Evolutionary conservation across 2,888 invertebrate genomes (phyloP), one percentile per base, ranked within the genome.

Genomic region (Protonemura montana): DNA sequence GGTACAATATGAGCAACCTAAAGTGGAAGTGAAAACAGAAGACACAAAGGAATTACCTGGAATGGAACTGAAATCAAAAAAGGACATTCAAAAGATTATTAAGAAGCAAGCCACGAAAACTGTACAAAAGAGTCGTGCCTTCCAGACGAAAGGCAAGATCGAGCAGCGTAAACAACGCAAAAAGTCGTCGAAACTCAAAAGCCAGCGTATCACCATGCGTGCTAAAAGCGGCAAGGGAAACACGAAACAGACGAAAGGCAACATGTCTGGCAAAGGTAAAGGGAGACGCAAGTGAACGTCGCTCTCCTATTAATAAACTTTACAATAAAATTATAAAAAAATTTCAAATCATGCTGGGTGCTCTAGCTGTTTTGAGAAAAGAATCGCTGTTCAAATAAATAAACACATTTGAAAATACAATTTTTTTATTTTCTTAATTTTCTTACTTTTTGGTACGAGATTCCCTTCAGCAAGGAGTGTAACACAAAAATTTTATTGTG

Each of bases 61-160:
- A 86, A 94, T 92, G 93, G 92, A 92, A 89, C 89, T 92, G 25
- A 90, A 91, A 85, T 92, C 93, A 0, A 94, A 95, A 90, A 95
- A 95, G 90, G 95, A 96, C 89, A 91, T 97, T 0, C 95, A 96
- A 89, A 94, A 92, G 89, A 91, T 94, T 87, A 92, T 96, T 10
- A 95, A 95, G 89, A 94, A 94, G 88, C 94, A 95, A 90, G 95
- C 96, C 0, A 93, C 95, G 0, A 95, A 95, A 89, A 94, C 94
- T 90, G 93, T 96, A 25, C 94, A 96, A 89, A 95, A 95, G 88
- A 97, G 96, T 90, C 96, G 95, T 93, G 93, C 94, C 0, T 96
- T 95, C 89, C 95, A 95, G 92, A 93, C 93, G 91, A 96, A 97
- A 90, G 95, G 94, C 89, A 95, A 94, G 90, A 89, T 96, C 30